Evolutionary conservation across 1,140 invertebrate species (phyloP).

Genomic region (Gyrodactylus bullatarudis): DNA sequence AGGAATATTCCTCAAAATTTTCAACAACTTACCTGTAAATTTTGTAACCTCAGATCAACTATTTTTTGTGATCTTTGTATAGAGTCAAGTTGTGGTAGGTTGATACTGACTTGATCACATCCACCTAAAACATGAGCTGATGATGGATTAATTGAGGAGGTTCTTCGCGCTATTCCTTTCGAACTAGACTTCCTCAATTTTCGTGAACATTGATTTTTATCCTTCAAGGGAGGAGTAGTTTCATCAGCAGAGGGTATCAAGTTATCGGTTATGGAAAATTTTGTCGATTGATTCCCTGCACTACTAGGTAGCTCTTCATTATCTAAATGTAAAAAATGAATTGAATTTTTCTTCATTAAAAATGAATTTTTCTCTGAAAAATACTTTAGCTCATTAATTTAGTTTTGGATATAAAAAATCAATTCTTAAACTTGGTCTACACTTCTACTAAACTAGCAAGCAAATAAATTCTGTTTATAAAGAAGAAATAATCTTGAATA

Average conservation of each 20-base stretch:
- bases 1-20: too few relatives aligned
- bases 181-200: neutral
- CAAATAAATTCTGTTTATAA: too few relatives aligned
- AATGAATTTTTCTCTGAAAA: too few relatives aligned
- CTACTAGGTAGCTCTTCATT: neutral
- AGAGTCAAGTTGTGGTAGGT: conserved; percentile 18
- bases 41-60: conserved; percentile 17
- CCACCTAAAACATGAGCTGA: neutral
- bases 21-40: conserved; percentile 14
- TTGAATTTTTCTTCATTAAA: too few relatives aligned
- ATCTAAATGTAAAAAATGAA: too few relatives aligned
- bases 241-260: neutral
- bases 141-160: neutral
- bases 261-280: neutral
- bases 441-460: too few relatives aligned
- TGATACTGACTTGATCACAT: conserved; percentile 10
- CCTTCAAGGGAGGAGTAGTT: neutral
- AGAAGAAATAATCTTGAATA: too few relatives aligned
- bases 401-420: too few relatives aligned
- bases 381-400: too few relatives aligned
- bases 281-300: neutral
- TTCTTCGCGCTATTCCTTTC: neutral
- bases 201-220: neutral
- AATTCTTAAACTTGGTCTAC: too few relatives aligned
- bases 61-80: conserved; percentile 18